Conservation (phyloP, 2,113 vertebrate species). For the Istiophorus platypterus region DNA sequence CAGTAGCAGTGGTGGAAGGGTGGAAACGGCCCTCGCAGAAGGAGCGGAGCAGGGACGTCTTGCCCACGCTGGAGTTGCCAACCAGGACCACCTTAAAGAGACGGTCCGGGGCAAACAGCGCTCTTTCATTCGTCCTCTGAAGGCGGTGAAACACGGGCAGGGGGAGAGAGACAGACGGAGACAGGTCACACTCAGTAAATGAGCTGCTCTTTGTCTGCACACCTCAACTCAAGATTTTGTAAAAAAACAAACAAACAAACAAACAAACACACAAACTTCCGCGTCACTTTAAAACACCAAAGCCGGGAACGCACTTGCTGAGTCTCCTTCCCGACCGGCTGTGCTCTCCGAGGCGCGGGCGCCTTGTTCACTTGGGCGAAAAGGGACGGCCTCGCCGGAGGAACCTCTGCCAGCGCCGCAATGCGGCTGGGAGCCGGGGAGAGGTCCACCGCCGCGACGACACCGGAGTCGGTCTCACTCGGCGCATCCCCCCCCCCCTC, state of each 20-base stretch:
- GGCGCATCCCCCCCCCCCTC: constrained; percentile 50
- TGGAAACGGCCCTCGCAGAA: constrained; percentile 90
- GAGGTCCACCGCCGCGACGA: neutral
- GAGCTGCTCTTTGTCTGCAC: neutral
- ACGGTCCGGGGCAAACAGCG: constrained; percentile 81
- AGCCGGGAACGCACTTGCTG: constrained; percentile 47
- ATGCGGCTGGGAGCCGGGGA: neutral
- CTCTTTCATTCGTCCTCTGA: constrained; percentile 79
- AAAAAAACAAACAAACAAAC: too few species aligned
- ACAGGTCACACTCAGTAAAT: neutral
- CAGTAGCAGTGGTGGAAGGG: constrained; percentile 87
- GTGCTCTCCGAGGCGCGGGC: constrained; percentile 79
- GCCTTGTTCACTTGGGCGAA: constrained; percentile 53
- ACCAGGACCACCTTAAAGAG: constrained; percentile 94
- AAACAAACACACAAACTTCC: too few species aligned
- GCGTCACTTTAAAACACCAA: neutral
- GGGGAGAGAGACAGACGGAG: neutral
- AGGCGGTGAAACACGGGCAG: neutral
- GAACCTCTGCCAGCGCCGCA: neutral
- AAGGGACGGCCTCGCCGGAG: constrained; percentile 30
- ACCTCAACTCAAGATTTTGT: neutral
- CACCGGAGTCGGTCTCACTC: constrained; percentile 56
- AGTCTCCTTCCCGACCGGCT: constrained; percentile 89
- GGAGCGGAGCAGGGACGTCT: constrained; percentile 91
- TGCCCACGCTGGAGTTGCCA: constrained; percentile 93